Base-by-base conservation (phyloP, 2,888 invertebrate species). In the Chloroclystis v-ata region DNA sequence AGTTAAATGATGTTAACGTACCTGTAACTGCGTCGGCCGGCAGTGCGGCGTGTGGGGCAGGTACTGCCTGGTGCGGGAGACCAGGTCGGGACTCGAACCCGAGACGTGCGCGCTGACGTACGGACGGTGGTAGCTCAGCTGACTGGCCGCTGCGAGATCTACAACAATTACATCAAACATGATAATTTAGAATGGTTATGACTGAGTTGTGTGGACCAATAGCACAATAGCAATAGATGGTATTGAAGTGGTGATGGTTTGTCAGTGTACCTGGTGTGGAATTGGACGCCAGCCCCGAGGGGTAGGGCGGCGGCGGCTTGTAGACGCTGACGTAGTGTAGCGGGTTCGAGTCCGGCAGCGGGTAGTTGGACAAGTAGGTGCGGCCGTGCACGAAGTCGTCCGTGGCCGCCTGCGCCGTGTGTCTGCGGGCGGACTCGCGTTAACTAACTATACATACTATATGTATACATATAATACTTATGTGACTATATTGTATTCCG, bases 221-320 rank as follows among this genome's bases (percentile, higher is more conserved):
- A n/a, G n/a, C n/a, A n/a, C n/a, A n/a, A n/a, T n/a, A n/a, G n/a
- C n/a, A n/a, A n/a, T n/a, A n/a, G n/a, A n/a, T n/a, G n/a, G n/a
- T n/a, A n/a, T n/a, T n/a, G n/a, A n/a, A n/a, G n/a, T n/a, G n/a
- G n/a, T n/a, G n/a, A n/a, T n/a, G n/a, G n/a, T n/a, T n/a, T n/a
- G n/a, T n/a, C n/a, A n/a, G n/a, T n/a, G n/a, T n/a, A 20, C 20
- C 20, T 0, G 96, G 95, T 0, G 95, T 95, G 0, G 95, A 95
- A 61, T 93, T 94, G 6, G 95, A 95, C 39, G 93, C 93, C n/a
- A 93, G 82, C 0, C 93, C 90, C 0, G 91, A 91, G 0, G 95
- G 94, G 79, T 96, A 96, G 0, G 96, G 95, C 0, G 96, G 96
- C 0, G 96, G 96, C 0, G 95, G 94, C 72, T 95, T 95, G 69